phyloP scores from a whole-genome alignment of 2,888 invertebrate species.

The Electrophaes corylata region DNA sequence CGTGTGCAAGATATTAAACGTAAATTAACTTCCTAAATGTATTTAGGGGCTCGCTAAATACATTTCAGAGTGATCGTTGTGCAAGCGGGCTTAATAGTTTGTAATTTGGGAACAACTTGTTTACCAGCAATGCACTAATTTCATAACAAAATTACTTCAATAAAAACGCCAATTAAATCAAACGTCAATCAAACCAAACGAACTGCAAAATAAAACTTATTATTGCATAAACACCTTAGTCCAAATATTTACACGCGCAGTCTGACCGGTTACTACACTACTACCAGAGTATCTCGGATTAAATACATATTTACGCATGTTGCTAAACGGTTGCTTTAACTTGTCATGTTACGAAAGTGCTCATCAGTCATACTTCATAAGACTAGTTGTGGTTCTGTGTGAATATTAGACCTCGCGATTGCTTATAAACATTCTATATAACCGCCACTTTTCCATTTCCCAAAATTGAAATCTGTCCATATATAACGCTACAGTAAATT shows the following conservation, averaged over 20 bases:
- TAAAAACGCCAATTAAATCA: not conserved
- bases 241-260: constrained; percentile 22
- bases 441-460: no score
- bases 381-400: no score
- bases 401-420: no score
- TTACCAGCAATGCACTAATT: not conserved
- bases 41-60: no score
- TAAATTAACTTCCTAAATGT: no score
- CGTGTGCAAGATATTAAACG: no score
- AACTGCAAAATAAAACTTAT: constrained; percentile 3
- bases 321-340: constrained; percentile 19
- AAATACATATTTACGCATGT: constrained; percentile 29
- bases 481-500: no score
- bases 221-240: constrained; percentile 18
- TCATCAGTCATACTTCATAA: constrained; percentile 31
- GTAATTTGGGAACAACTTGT: not conserved
- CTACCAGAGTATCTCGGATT: constrained; percentile 35
- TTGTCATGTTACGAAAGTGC: constrained; percentile 19
- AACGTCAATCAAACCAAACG: constrained; percentile 1
- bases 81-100: no score
- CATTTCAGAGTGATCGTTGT: no score
- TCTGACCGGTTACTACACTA: constrained; percentile 26
- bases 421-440: no score
- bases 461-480: no score
- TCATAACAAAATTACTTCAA: not conserved